These are phyloP conservation scores for Chondrilla cf. caribensis DNA, from an alignment of 37 sponge, comb jelly and placozoan genomes.

Conservation along the genomic window DNA sequence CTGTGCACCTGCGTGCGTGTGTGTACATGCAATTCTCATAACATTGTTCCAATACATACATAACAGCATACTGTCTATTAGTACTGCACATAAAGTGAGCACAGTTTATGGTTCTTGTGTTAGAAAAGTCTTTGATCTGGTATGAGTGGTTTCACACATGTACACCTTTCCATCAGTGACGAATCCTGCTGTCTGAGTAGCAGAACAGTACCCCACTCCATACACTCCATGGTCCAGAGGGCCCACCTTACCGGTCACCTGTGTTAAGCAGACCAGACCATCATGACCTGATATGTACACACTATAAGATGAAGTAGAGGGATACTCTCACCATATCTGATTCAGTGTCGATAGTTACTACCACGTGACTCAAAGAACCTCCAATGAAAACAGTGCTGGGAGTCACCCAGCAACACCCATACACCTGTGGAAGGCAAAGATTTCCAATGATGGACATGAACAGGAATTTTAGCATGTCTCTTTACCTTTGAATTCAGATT, in stretches of 20 bases:
- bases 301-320: neutral
- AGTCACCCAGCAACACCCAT: constrained; percentile 25
- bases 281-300: neutral
- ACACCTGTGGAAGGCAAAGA: constrained; percentile 25
- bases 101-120: too few relatives aligned
- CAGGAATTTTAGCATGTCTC: neutral
- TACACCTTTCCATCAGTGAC: too few relatives aligned
- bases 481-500: constrained; percentile 21
- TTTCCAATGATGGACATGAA: neutral
- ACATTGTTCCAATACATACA: too few relatives aligned
- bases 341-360: neutral
- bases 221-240: constrained; percentile 29
- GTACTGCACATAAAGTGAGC: too few relatives aligned
- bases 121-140: too few relatives aligned
- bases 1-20: too few relatives aligned
- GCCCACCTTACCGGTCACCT: constrained; percentile 27
- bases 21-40: too few relatives aligned
- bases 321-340: neutral
- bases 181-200: too few relatives aligned
- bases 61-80: too few relatives aligned
- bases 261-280: neutral
- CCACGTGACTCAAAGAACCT: constrained; percentile 5
- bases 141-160: too few relatives aligned
- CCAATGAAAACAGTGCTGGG: neutral
- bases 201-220: constrained; percentile 3